Conservation (phyloP, 2,113 vertebrate species). For the Caracal caracal region DNA sequence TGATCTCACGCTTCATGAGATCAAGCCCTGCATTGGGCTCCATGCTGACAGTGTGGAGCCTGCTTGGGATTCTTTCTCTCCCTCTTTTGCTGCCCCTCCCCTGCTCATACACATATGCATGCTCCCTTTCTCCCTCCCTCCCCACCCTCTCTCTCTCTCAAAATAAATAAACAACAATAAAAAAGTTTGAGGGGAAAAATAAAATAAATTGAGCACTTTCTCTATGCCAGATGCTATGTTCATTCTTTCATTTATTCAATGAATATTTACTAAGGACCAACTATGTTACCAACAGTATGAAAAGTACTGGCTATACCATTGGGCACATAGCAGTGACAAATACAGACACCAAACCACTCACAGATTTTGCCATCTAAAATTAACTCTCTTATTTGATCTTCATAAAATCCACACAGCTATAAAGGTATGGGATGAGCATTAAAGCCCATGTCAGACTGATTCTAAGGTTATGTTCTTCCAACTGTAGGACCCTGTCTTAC, state of each 20-base stretch:
- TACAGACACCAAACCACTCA: background rate
- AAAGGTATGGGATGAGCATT: background rate
- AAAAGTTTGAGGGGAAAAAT: background rate
- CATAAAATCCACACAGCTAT: background rate
- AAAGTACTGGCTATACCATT: background rate
- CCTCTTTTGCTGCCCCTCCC: background rate
- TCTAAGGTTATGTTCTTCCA: background rate
- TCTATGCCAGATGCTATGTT: background rate
- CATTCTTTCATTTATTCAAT: background rate
- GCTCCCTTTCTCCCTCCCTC: too few relatives aligned
- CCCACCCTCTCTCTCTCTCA: background rate
- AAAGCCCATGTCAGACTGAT: background rate
- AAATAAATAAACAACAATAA: background rate
- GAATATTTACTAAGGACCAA: background rate
- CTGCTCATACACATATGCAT: too few relatives aligned
- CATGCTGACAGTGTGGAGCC: background rate
- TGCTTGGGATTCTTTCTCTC: background rate
- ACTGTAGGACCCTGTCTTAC: background rate
- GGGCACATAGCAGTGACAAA: background rate
- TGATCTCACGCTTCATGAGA: background rate
- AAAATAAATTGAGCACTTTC: background rate
- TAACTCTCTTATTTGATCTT: background rate
- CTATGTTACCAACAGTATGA: background rate
- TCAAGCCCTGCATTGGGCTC: background rate
- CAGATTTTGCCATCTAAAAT: background rate